A percentile compares a stretch with the other conserved stretches of the same genome.
Conservation (phyloP, 1,140 invertebrate genomes). For the Macrosteles quadrilineatus region DNA sequence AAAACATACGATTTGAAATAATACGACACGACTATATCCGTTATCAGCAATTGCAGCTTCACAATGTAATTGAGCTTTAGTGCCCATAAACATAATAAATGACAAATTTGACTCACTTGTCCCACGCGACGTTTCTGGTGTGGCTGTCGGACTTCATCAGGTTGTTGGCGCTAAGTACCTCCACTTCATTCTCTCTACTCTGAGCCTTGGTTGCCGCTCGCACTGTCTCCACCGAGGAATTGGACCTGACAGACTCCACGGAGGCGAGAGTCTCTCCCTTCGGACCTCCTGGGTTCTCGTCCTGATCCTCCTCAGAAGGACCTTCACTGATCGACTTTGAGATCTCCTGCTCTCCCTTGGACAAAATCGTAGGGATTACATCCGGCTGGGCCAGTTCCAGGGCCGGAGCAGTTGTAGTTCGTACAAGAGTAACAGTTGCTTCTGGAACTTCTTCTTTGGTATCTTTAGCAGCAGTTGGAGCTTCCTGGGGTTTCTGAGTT, state of each 20-base stretch:
- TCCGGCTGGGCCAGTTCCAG: slow-evolving; percentile 32
- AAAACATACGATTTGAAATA: no score
- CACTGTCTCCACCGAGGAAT: slow-evolving; percentile 27
- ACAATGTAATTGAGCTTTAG: no score
- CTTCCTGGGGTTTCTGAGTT: not conserved
- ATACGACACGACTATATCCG: no score
- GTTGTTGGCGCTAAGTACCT: slow-evolving; percentile 35
- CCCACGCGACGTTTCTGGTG: slow-evolving; percentile 18
- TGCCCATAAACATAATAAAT: no score
- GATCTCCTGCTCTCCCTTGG: slow-evolving; percentile 27
- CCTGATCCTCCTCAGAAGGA: not conserved
- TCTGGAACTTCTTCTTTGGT: slow-evolving; percentile 25
- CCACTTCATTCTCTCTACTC: no score
- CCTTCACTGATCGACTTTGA: slow-evolving; percentile 24
- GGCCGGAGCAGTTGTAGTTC: slow-evolving; percentile 25
- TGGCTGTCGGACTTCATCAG: slow-evolving; percentile 28
- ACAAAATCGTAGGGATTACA: slow-evolving; percentile 31
- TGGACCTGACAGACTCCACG: slow-evolving; percentile 31
- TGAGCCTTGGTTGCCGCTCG: slow-evolving; percentile 18
- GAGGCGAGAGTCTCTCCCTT: slow-evolving; percentile 24
- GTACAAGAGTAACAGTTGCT: slow-evolving; percentile 26
- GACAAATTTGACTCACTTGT: slow-evolving; percentile 26
- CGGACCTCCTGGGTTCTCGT: slow-evolving; percentile 1
- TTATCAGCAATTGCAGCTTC: no score
- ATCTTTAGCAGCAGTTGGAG: slow-evolving; percentile 5